Base-by-base conservation (phyloP, 1,140 invertebrate species). In the Frieseomelitta varia region DNA sequence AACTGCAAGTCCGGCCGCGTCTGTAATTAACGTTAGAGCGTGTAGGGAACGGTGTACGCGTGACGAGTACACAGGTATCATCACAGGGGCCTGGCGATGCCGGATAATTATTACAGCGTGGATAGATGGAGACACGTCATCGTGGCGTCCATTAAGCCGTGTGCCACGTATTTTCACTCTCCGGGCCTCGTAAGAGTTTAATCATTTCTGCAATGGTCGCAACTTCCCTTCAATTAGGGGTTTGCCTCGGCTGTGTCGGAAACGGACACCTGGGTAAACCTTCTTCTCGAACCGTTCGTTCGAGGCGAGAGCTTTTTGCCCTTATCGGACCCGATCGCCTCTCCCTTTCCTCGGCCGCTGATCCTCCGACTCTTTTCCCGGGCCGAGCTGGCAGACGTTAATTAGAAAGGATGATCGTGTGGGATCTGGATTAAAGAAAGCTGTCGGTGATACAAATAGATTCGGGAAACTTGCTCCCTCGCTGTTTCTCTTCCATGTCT, bases 161-260 rank as follows among this genome's bases (percentile, higher is more conserved):
- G 15, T 39, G 65, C 81, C 85, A 91, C 87, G 85, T 88, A 85
- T 85, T 77, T 81, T 73, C 68, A 81, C 82, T 85, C 80, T 69
- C 10, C 39, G 67, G 39, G 24, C 24, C 68, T 78, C 81, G 74
- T 84, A 81, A 90, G 84, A 86, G 84, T 90, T 90, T 90, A 90
- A 86, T 80, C 83, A 79, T 89, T 89, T 87, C 81, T 86, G 82
- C 75, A 79, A 87, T 90, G 84, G 88, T 67, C 78, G 84, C 75
- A 84, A 84, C 85, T 87, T 91, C 86, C 78, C 90, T 91, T 92
- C 91, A 92, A 92, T 92, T 92, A 92, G 87, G 87, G 85, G 82
- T 68, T 10, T 85, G 61, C 85, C 84, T 87, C 78, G 79, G 81
- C 34, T 4, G 34, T 71, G 67, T 87, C 82, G 71, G 85, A 75